Evolutionary conservation across 2,888 invertebrate species (phyloP).

Genomic region (Ditula angustiorana): DNA sequence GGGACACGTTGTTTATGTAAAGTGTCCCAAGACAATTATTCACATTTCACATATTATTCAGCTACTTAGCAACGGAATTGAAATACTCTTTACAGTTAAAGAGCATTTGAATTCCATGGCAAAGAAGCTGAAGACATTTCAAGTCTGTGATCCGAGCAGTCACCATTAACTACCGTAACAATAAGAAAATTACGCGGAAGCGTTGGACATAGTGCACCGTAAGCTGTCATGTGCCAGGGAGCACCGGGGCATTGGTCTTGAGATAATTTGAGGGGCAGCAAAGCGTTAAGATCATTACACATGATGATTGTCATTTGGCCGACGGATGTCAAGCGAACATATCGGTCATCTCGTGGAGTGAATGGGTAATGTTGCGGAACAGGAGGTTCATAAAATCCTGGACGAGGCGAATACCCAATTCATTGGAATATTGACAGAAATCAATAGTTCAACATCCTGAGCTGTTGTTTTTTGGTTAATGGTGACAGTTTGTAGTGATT

Average conservation of each 20-base stretch:
- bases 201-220: conserved; percentile 75
- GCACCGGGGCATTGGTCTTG: conserved; percentile 81
- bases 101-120: neutral
- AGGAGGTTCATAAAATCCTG: neutral
- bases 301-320: conserved; percentile 73
- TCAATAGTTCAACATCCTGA: too few species aligned
- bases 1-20: too few species aligned
- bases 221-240: conserved; percentile 77
- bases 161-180: conserved; percentile 39
- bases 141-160: conserved; percentile 2
- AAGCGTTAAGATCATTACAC: conserved; percentile 83
- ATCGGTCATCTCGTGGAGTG: conserved; percentile 33
- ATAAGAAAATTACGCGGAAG: conserved; percentile 63
- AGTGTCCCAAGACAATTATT: too few species aligned
- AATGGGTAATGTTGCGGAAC: conserved; percentile 28
- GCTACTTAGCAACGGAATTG: too few species aligned
- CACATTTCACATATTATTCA: neutral
- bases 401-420: neutral
- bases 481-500: too few species aligned
- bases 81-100: too few species aligned
- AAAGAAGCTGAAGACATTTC: neutral
- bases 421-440: neutral
- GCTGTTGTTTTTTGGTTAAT: too few species aligned
- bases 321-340: conserved; percentile 31
- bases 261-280: conserved; percentile 81